Evolutionary conservation across 1,140 invertebrate species (phyloP).

Genomic region (Trinorchestia longiramus): DNA sequence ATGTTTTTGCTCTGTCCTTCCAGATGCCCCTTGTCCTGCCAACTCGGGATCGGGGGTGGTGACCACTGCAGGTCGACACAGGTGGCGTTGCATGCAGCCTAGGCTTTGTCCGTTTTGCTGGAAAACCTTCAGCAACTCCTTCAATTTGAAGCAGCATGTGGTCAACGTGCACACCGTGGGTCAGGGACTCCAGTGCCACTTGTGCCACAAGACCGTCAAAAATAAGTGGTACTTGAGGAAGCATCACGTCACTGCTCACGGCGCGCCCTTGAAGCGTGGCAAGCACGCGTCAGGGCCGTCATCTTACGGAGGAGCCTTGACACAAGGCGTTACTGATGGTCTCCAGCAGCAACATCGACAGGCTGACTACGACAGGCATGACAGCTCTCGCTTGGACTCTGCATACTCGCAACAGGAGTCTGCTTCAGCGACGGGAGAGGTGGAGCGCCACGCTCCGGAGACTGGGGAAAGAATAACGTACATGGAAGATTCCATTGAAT

Average conservation of each 20-base stretch:
- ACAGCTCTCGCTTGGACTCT: background rate
- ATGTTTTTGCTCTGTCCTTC: slow-evolving; percentile 54
- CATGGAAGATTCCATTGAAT: background rate
- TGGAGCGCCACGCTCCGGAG: background rate
- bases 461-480: slow-evolving; percentile 11
- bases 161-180: slow-evolving; percentile 80
- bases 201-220: slow-evolving; percentile 68
- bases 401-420: background rate
- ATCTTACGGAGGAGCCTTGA: background rate
- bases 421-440: background rate
- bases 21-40: slow-evolving; percentile 55
- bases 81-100: slow-evolving; percentile 69
- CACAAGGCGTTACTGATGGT: background rate
- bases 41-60: slow-evolving; percentile 64
- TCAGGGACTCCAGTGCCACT: slow-evolving; percentile 73
- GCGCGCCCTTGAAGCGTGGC: slow-evolving; percentile 67
- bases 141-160: slow-evolving; percentile 76
- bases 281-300: slow-evolving; percentile 58
- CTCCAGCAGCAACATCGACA: background rate
- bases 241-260: slow-evolving; percentile 68
- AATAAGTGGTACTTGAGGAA: slow-evolving; percentile 69
- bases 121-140: slow-evolving; percentile 69
- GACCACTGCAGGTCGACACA: slow-evolving; percentile 66
- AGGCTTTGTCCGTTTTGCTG: slow-evolving; percentile 68
- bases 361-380: background rate